Percentiles rank a stretch among this genome's conserved stretches.
These are phyloP conservation scores for Drosophila truncata DNA, from an alignment of 1,140 invertebrate species.

Conservation along the genomic window DNA sequence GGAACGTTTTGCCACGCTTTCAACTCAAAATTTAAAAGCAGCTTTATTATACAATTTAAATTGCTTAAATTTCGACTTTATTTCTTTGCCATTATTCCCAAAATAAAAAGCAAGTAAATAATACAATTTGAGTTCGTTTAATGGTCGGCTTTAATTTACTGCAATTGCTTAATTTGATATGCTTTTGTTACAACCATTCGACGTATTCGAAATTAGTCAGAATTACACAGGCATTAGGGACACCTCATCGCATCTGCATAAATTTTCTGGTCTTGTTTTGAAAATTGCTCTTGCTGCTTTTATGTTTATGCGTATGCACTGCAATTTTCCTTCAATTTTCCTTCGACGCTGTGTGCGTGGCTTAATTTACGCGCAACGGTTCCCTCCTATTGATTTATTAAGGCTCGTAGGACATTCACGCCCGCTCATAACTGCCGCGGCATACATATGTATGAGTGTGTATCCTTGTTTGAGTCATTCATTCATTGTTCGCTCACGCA, in stretches of 20 bases:
- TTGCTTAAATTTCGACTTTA: background rate
- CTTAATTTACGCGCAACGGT: constrained; percentile 30
- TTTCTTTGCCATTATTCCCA: background rate
- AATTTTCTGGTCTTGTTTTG: constrained; percentile 21
- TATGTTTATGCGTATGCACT: constrained; percentile 25
- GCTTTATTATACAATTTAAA: constrained; percentile 1
- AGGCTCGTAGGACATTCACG: constrained; percentile 41
- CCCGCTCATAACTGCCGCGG: constrained; percentile 33
- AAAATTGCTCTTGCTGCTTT: constrained; percentile 19
- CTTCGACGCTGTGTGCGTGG: constrained; percentile 3
- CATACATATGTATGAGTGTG: constrained; percentile 8
- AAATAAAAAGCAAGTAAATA: constrained; percentile 5
- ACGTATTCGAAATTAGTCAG: constrained; percentile 33
- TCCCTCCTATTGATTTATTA: constrained; percentile 54
- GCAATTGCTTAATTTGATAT: constrained; percentile 31
- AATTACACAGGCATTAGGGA: constrained; percentile 38
- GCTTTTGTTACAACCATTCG: constrained; percentile 13
- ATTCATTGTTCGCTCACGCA: constrained; percentile 53
- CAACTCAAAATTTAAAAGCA: background rate
- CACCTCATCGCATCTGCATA: constrained; percentile 55
- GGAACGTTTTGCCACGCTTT: background rate
- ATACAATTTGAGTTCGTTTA: background rate
- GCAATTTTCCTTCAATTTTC: constrained; percentile 44
- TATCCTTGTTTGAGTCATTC: constrained; percentile 36
- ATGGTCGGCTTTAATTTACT: constrained; percentile 6